Evolutionary conservation across 1,140 invertebrate genomes (phyloP), one percentile per base, ranked within the genome.

Genomic region (Bombus picipes): DNA sequence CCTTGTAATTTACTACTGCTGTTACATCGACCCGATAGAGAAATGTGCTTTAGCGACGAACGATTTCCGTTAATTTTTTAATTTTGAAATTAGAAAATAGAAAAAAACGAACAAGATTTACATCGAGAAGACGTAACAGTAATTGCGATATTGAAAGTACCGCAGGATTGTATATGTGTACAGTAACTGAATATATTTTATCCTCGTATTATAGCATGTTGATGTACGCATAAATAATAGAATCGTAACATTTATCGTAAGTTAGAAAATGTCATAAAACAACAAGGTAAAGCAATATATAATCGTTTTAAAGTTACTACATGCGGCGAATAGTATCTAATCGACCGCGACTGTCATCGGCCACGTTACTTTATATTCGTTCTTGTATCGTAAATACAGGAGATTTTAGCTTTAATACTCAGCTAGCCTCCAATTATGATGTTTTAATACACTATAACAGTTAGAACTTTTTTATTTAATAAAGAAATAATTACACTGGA

Each of bases 1-100:
- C 18, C 73, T 88, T 88, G 57, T 76, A 66, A 89, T 84, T 81
- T 73, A 39, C 41, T 32, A 43, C 47, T 65, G 68, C 57, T 87
- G 62, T 59, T 22, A 57, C 8, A 32, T 10, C 43, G 22, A 37
- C 10, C 25, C 22, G 5, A 28, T 18, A 2, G 22, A 34, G n/a
- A 10, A 53, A n/a, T 18, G 15, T 13, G 32, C 18, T 53, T 53
- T 18, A 39, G 18, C 47, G 47, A 53, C 18, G 10, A 59, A 28
- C 25, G 57, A 59, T 59, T 28, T 28, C 3, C 57, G 9, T 59
- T 12, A 59, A 59, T 28, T 28, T 28, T 59, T 59, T 28, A 59
- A 59, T 59, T 59, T 28, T 10, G 10, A 4, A 59, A 28, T 28
- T 22, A 22, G 18, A 53, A 53, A 22, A 53, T 22, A 22, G 18